Conservation (phyloP, 2,797 vertebrate genomes). For the Crocidura indochinensis region DNA sequence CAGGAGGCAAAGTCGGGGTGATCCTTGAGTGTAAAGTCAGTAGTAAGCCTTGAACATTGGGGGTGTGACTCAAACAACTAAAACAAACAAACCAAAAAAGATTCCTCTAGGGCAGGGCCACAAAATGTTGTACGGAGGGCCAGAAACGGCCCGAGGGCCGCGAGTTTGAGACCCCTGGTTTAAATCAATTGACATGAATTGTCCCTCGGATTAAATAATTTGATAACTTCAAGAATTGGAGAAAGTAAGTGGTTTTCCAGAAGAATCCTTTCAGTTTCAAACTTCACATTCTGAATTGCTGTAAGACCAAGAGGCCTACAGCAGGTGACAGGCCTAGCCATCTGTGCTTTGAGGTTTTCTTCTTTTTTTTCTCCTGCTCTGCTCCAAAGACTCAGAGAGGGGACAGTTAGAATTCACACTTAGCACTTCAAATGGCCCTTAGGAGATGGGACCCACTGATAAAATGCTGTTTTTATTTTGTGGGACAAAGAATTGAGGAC, state of each 20-base stretch:
- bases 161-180: not conserved
- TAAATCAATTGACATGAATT: slow-evolving; percentile 1
- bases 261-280: slow-evolving; percentile 16
- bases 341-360: not conserved
- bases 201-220: slow-evolving; percentile 10
- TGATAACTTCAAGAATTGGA: not conserved
- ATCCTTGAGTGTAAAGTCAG: too few relatives aligned
- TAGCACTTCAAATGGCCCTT: not conserved
- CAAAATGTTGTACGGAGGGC: too few relatives aligned
- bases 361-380: not conserved
- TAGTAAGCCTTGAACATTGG: too few relatives aligned
- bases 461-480: not conserved
- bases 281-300: slow-evolving; percentile 24
- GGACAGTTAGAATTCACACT: not conserved
- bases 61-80: too few relatives aligned
- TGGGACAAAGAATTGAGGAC: slow-evolving; percentile 49
- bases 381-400: not conserved
- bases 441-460: not conserved
- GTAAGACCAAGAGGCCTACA: not conserved
- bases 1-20: too few relatives aligned
- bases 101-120: too few relatives aligned
- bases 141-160: too few relatives aligned
- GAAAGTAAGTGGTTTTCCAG: not conserved
- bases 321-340: not conserved
- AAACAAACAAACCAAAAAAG: too few relatives aligned